A percentile compares a stretch with the other conserved stretches of the same genome.
These are phyloP conservation scores for Meandrina meandrites DNA, from an alignment of 92 coral and sea anemone genomes.

Conservation along the genomic window DNA sequence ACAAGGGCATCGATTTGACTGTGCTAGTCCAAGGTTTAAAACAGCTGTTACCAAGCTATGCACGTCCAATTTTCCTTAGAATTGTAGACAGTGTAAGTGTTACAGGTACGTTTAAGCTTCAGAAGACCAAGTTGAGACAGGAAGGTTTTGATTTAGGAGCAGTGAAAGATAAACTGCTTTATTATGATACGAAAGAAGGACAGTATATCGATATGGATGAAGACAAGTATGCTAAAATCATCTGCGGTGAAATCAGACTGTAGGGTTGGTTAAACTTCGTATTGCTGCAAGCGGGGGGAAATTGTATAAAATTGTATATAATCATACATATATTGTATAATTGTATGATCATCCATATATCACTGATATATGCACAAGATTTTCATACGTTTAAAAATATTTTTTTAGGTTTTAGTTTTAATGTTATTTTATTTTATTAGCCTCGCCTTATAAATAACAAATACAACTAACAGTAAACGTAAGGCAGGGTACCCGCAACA, in stretches of 20 bases:
- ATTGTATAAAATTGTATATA: too few species aligned
- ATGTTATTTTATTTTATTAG: too few species aligned
- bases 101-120: conserved; percentile 92
- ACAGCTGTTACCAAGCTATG: conserved; percentile 75
- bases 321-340: too few species aligned
- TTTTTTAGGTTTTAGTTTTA: too few species aligned
- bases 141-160: conserved; percentile 80
- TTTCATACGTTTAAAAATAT: too few species aligned
- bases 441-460: too few species aligned
- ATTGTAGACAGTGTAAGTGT: conserved; percentile 68
- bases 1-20: conserved; percentile 60
- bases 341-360: too few species aligned
- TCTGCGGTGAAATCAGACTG: conserved; percentile 63
- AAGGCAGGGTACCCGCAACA: too few species aligned
- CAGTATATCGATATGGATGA: conserved; percentile 60
- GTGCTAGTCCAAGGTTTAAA: conserved; percentile 55
- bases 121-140: conserved; percentile 76
- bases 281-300: background rate
- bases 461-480: too few species aligned
- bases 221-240: conserved; percentile 64
- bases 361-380: too few species aligned
- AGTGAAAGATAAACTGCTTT: conserved; percentile 71
- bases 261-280: conserved; percentile 6
- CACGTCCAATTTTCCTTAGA: conserved; percentile 84
- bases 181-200: conserved; percentile 61